Evolutionary conservation across 1,140 invertebrate species (phyloP).

Genomic region (Himalopsyche phryganea): DNA sequence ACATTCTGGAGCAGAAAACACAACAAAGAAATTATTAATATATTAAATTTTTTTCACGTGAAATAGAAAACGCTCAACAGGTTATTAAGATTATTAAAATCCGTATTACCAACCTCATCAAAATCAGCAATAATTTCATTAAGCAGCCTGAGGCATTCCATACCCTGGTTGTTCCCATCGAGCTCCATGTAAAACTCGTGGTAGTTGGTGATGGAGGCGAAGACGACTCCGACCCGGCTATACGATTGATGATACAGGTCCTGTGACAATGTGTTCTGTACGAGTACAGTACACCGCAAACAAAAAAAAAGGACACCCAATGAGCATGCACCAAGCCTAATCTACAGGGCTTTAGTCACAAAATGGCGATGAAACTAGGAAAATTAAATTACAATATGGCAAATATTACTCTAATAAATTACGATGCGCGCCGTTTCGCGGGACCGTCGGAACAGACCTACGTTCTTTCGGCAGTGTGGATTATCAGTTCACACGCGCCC

Average conservation of each 20-base stretch:
- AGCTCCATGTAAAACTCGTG: conserved; percentile 95
- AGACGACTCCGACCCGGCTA: conserved; percentile 85
- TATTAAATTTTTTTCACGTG: too few species aligned
- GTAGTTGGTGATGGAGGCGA: conserved; percentile 93
- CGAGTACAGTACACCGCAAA: conserved; percentile 30
- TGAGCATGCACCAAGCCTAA: conserved; percentile 35
- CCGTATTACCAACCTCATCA: conserved; percentile 69
- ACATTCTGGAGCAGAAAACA: too few species aligned
- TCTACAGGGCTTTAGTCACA: conserved; percentile 34
- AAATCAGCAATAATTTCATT: conserved; percentile 88
- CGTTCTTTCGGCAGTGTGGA: too few species aligned
- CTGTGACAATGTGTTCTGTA: conserved; percentile 52
- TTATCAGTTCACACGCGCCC: too few species aligned
- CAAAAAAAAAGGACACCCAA: conserved; percentile 30
- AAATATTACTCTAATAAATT: background rate
- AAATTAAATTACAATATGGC: conserved; percentile 7
- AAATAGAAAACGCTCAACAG: too few species aligned
- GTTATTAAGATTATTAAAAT: too few species aligned
- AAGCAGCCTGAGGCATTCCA: conserved; percentile 75
- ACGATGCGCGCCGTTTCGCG: too few species aligned
- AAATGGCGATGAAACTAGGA: conserved; percentile 25
- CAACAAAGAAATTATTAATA: too few species aligned
- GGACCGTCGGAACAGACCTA: too few species aligned
- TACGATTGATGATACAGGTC: conserved; percentile 94
- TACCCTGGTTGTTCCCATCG: conserved; percentile 88